phyloP scores from a whole-genome alignment of 2,797 vertebrate genomes.

The Astyanax mexicanus region DNA sequence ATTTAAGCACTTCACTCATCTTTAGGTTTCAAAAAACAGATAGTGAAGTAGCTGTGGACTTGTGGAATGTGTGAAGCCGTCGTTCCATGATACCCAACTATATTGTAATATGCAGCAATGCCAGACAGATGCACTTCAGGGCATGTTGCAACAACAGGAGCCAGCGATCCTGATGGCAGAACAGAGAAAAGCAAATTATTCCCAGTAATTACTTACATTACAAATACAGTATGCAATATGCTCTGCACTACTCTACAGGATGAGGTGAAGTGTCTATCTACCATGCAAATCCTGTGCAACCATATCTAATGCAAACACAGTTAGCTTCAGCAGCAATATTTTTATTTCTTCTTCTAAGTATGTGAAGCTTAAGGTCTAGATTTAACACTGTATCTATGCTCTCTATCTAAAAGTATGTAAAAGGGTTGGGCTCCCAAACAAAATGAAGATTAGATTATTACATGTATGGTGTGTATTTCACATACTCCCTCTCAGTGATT shows the following conservation, averaged over 20 bases:
- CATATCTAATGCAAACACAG: conserved; percentile 72
- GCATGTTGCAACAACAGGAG: not conserved
- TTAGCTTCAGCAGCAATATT: conserved; percentile 56
- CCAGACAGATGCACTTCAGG: not conserved
- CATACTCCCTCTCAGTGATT: conserved; percentile 67
- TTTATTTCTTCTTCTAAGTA: conserved; percentile 68
- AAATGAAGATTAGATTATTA: conserved; percentile 86
- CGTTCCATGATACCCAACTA: not conserved
- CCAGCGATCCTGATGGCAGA: not conserved
- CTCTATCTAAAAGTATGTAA: conserved; percentile 86
- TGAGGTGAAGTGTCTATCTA: conserved; percentile 25
- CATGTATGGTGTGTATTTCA: conserved; percentile 70
- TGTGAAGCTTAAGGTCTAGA: conserved; percentile 83
- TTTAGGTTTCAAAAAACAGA: not conserved
- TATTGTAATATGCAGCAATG: not conserved
- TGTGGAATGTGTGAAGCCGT: not conserved
- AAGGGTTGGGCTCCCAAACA: conserved; percentile 73
- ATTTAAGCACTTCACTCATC: not conserved
- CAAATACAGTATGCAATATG: conserved; percentile 14
- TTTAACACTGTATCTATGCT: conserved; percentile 93
- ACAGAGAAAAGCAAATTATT: not conserved
- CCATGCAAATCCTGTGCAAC: conserved; percentile 54
- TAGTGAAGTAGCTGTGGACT: not conserved
- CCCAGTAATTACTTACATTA: not conserved
- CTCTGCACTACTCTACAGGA: conserved; percentile 3